A percentile compares a stretch with the other conserved stretches of the same genome.
Conservation (phyloP, 2,797 vertebrate genomes). For the Iguana delicatissima region DNA sequence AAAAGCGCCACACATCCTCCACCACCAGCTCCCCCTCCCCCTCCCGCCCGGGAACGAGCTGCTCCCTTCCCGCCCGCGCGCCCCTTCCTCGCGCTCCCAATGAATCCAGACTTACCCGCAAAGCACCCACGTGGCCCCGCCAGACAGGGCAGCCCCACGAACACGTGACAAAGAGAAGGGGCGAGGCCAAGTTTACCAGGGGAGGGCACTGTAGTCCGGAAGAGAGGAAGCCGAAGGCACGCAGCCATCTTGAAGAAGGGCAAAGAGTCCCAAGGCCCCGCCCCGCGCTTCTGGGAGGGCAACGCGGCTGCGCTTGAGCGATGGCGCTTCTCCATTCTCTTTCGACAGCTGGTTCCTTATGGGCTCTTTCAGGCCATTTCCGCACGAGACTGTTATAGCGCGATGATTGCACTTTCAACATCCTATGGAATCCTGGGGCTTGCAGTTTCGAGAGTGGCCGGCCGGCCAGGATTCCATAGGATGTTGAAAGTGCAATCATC, state of each 20-base stretch:
- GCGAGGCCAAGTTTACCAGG: background rate
- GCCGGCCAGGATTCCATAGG: too few species aligned
- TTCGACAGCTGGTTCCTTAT: too few species aligned
- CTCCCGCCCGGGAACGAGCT: too few species aligned
- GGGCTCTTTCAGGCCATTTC: too few species aligned
- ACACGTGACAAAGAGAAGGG: background rate
- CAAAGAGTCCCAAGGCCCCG: background rate
- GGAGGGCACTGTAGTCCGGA: background rate
- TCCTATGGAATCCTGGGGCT: too few species aligned
- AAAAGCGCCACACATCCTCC: too few species aligned
- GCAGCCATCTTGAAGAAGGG: slow-evolving; percentile 51
- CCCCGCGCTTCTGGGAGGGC: too few species aligned
- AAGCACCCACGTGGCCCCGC: slow-evolving; percentile 51
- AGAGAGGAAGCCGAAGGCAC: rapidly evolving
- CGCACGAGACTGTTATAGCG: too few species aligned
- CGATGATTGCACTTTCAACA: too few species aligned
- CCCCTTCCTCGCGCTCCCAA: background rate
- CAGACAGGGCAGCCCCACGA: background rate
- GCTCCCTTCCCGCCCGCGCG: rapidly evolving
- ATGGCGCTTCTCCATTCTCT: rapidly evolving
- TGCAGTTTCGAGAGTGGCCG: too few species aligned
- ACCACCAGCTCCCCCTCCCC: background rate
- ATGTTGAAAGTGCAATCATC: too few species aligned
- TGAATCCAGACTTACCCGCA: slow-evolving; percentile 48
- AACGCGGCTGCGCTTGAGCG: too few species aligned